A percentile compares a stretch with the other conserved stretches of the same genome.
phyloP scores from a whole-genome alignment of 2,113 vertebrate genomes.

The Dromiciops gliroides region DNA sequence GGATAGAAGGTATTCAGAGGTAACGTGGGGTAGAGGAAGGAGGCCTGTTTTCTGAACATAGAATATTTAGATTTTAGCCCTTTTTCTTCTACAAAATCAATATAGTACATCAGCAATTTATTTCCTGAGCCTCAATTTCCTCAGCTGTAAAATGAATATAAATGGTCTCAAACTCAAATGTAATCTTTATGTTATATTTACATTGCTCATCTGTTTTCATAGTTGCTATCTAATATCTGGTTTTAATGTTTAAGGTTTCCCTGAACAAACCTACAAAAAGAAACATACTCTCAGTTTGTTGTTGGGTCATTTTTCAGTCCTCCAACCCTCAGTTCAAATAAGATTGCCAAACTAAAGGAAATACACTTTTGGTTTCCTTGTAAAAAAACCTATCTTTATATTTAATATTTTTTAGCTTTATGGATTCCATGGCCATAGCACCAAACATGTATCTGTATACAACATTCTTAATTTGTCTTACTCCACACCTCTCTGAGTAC shows the following conservation, averaged over 20 bases:
- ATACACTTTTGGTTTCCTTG: neutral
- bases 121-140: neutral
- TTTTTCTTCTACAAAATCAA: neutral
- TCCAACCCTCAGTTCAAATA: neutral
- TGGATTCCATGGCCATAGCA: neutral
- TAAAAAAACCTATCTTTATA: slow-evolving; percentile 22
- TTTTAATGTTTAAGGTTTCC: neutral
- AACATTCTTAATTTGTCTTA: neutral
- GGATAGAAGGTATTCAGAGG: neutral
- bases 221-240: neutral
- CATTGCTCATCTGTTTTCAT: neutral
- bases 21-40: neutral
- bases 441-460: neutral
- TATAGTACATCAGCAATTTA: neutral
- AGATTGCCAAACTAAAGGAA: neutral
- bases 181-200: neutral
- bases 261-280: neutral
- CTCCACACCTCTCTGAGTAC: neutral
- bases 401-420: neutral
- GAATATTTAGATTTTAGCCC: neutral
- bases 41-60: neutral
- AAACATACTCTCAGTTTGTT: too few species aligned
- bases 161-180: neutral
- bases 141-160: neutral
- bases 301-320: neutral